phyloP scores from a whole-genome alignment of 2,797 vertebrate species.

The Hypotaenidia okinawae region DNA sequence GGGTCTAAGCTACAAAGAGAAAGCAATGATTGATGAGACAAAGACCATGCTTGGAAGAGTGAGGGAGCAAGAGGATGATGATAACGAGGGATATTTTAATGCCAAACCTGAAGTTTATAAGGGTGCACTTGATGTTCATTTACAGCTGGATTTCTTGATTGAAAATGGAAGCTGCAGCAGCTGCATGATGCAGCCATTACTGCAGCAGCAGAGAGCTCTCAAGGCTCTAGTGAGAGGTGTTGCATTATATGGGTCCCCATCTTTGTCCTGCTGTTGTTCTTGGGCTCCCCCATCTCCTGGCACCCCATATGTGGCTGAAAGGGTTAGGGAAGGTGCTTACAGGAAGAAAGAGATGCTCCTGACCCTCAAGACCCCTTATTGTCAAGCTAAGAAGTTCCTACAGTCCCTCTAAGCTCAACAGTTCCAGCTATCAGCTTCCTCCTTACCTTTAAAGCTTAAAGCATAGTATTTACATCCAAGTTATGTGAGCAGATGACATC shows the following conservation, averaged over 20 bases:
- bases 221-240: background rate
- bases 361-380: background rate
- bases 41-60: background rate
- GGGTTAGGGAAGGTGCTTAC: background rate
- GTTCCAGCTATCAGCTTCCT: constrained; percentile 41
- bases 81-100: background rate
- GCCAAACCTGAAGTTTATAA: background rate
- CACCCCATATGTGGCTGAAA: background rate
- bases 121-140: background rate
- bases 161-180: background rate
- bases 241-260: background rate
- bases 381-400: background rate
- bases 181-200: background rate
- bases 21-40: background rate
- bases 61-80: background rate
- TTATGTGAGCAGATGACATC: constrained; percentile 29
- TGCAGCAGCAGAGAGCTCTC: background rate
- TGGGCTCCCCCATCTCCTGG: background rate
- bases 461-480: constrained; percentile 54
- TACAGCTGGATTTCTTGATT: background rate
- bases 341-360: background rate
- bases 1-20: background rate
- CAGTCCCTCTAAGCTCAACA: background rate
- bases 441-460: constrained; percentile 9
- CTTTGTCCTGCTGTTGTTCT: background rate